Conservation (phyloP, 2,113 vertebrate species). For the Oncorhynchus kisutch region DNA sequence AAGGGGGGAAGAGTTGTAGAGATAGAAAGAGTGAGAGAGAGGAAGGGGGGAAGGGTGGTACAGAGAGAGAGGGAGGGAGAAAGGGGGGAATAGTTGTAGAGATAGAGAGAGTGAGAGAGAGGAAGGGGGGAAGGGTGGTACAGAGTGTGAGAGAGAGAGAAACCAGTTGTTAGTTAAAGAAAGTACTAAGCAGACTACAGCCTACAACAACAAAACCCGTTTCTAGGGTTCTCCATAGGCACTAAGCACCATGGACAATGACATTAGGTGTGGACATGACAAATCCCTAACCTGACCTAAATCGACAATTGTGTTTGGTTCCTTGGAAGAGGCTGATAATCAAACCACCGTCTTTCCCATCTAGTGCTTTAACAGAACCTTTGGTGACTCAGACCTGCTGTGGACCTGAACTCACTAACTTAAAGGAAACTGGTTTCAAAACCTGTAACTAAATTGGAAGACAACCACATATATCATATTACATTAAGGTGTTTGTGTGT, state of each 20-base stretch:
- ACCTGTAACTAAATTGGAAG: too few species aligned
- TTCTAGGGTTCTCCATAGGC: conserved; percentile 13
- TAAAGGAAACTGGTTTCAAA: neutral
- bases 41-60: neutral
- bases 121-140: neutral
- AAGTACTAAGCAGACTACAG: neutral
- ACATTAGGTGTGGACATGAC: conserved; percentile 25
- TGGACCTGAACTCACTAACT: neutral
- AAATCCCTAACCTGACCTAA: conserved; percentile 30
- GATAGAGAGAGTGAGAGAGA: neutral
- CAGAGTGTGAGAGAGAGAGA: neutral
- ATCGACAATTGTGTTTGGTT: neutral
- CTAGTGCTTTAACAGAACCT: neutral
- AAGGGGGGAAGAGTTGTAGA: neutral
- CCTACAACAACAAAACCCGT: neutral
- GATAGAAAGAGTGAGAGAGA: neutral
- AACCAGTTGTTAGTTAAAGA: neutral
- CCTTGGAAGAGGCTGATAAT: too few species aligned
- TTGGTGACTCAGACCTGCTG: neutral
- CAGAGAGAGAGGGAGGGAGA: neutral
- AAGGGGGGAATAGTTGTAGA: too few species aligned
- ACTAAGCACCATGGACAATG: conserved; percentile 34
- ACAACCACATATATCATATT: too few species aligned
- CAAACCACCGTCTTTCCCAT: neutral
- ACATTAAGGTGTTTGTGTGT: too few species aligned